Evolutionary conservation across 2,888 invertebrate genomes (phyloP).

Genomic region (Anthoptus insignis): DNA sequence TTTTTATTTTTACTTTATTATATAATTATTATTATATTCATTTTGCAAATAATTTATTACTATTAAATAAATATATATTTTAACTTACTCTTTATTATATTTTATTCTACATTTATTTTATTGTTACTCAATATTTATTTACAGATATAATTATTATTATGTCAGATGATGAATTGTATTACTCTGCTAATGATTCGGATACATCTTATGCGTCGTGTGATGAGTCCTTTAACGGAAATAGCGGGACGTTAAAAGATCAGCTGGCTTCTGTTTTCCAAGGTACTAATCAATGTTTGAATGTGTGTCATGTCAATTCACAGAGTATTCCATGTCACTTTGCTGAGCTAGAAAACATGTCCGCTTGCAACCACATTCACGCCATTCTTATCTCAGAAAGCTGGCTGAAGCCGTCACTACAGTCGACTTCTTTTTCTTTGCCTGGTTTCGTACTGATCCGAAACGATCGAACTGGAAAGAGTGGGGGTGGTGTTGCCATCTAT

Average conservation of each 20-base stretch:
- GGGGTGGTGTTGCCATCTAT: constrained; percentile 4
- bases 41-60: too few relatives aligned
- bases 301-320: constrained; percentile 4
- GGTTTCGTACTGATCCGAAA: background rate
- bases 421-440: background rate
- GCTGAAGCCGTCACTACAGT: background rate
- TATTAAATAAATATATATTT: background rate
- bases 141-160: background rate
- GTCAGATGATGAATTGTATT: background rate
- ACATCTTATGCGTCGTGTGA: background rate
- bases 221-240: background rate
- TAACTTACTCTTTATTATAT: too few relatives aligned
- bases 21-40: too few relatives aligned
- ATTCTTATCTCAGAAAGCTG: background rate
- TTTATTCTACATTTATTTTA: background rate
- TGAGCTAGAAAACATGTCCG: background rate
- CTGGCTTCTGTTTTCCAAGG: background rate
- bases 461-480: background rate
- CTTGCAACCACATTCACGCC: background rate
- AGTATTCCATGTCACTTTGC: constrained; percentile 1
- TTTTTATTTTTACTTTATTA: too few relatives aligned
- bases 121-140: background rate
- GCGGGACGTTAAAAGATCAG: background rate
- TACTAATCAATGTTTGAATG: background rate
- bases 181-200: background rate